Evolutionary conservation across 2,888 invertebrate species (phyloP), one percentile per base, ranked within the genome.

Genomic region (Brachyopa scutellaris): DNA sequence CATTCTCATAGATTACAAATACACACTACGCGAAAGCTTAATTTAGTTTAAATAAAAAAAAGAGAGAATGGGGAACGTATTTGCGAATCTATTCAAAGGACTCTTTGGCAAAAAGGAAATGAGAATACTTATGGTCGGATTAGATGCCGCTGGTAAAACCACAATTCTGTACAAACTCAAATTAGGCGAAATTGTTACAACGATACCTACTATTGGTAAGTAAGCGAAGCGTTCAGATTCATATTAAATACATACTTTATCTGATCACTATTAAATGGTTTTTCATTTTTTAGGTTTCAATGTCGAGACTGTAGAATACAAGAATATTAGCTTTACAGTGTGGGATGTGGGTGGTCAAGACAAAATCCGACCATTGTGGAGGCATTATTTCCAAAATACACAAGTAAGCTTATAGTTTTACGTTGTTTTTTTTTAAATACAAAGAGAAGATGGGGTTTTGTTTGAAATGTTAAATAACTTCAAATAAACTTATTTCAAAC

Each of bases 51-150:
- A 73, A 53, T 38, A 64, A 61, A 61, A 40, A 31, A 42, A 38
- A 38, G n/a, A 72, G 29, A 94, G 92, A 92, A 99, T 99, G 99
- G 99, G 99, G 93, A 97, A 97, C 93, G 95, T 97, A 92, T 97
- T 99, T 92, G 95, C 97, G 90, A 97, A 95, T 92, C 93, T 99
- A 92, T 99, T 99, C 93, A 97, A 97, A 94, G 97, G 98, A 93
- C 96, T 99, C 88, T 99, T 99, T 92, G 99, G 99, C 93, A 99
- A 99, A 93, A 99, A 99, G 91, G 99, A 99, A 94, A 99, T 99
- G 99, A 96, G 99, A 94, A 99, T 99, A 95, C 93, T 99, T 93
- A 99, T 99, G 99, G 98, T 98, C 88, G 98, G 98, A 91, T 94
- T 98, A 91, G 99, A 99, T 94, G 99, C 99, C 90, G 99, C 99